Percentiles rank a stretch among this genome's conserved stretches.
phyloP scores from a whole-genome alignment of 2,888 invertebrate species.

The Cyrtodaria siliqua region DNA sequence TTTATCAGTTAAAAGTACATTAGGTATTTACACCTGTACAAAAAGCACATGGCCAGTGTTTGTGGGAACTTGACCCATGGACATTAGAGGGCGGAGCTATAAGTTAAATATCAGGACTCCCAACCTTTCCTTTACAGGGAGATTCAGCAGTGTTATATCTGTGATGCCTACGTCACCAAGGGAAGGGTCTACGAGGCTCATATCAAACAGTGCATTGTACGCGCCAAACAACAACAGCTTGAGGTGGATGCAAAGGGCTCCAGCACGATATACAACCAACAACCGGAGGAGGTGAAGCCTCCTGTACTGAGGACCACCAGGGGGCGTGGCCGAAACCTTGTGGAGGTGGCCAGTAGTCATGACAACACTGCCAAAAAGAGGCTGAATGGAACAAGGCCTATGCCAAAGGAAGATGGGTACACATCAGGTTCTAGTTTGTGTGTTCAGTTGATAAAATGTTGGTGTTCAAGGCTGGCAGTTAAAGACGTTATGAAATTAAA shows the following conservation, averaged over 20 bases:
- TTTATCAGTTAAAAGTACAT: no score
- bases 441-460: background rate
- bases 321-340: conserved; percentile 6
- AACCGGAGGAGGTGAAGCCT: background rate
- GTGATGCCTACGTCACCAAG: conserved; percentile 25
- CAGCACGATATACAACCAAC: conserved; percentile 4
- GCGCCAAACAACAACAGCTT: conserved; percentile 36
- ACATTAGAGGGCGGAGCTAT: no score
- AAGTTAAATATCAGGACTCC: no score
- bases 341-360: background rate
- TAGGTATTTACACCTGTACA: no score
- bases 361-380: background rate
- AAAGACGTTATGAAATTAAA: no score
- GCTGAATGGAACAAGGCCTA: background rate
- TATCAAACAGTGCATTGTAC: conserved; percentile 17
- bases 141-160: conserved; percentile 34
- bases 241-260: conserved; percentile 47
- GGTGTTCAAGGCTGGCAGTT: no score
- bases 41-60: no score
- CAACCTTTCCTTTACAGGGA: no score
- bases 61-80: no score
- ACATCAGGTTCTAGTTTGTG: conserved; percentile 18
- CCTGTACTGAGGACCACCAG: conserved; percentile 17
- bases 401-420: conserved; percentile 18
- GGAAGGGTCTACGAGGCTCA: conserved; percentile 25